Base-by-base conservation (phyloP, 2,888 invertebrate species). In the Pristionchus japonicus region DNA sequence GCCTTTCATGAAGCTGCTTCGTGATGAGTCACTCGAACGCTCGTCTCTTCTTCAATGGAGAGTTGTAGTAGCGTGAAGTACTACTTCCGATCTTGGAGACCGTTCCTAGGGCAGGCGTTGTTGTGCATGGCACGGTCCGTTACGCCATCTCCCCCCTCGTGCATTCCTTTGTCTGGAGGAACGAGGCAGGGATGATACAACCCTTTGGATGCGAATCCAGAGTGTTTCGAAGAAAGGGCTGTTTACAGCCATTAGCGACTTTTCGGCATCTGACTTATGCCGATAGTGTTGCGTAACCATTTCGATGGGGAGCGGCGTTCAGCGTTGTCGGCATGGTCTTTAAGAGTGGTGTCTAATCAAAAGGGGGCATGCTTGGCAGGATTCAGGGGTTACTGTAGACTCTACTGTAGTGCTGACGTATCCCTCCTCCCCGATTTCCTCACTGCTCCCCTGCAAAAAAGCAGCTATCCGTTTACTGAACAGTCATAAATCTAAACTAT, bases 401-500 rank as follows among this genome's bases (percentile, higher is more conserved):
- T 61, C 61, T 31, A 64, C 34, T 13, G 31, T 67, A 23, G 13
- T 3, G 15, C 67, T 34, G 67, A 34, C 27, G 27, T 31, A 17
- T 64, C 34, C 13, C n/a, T 61, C 61, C n/a, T 7, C n/a, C 3
- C 23, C 27, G n/a, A 3, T 64, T 27, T 4, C 7, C 31, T 17
- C 3, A 15, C 31, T 3, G 34, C 31, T 15, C 3, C 40, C 40
- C 43, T 27, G 77, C 77, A 77, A 77, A 77, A 77, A 77, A n/a
- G 7, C 0, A n/a, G n/a, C 13, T 11, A 77, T 77, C 43, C n/a
- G 77, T 77, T 77, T 77, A 77, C 43, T 27, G 40, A 20, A 27
- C 43, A n/a, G 43, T 77, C 43, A 77, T 77, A 43, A 77, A 47
- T 77, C 77, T 77, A 77, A 77, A 77, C 77, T 43, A 43, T 77